Base-by-base conservation (phyloP, 2,888 invertebrate species). In the Phytoseiulus persimilis region DNA sequence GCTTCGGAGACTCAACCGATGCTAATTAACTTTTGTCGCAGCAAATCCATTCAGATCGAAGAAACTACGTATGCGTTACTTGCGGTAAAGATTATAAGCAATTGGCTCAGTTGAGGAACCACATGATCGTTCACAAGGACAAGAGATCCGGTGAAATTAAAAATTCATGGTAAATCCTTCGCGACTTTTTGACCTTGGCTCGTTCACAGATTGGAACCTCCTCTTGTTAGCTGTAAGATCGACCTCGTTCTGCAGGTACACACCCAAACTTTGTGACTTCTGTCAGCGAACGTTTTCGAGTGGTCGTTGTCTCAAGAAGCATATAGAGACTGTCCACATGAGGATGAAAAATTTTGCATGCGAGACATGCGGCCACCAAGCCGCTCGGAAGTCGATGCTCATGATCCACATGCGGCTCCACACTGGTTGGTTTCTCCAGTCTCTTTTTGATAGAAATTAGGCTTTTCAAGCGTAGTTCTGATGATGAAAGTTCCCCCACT, bases 11-110 rank as follows among this genome's bases (percentile, higher is more conserved):
- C n/a, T n/a, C n/a, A n/a, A n/a, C n/a, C n/a, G n/a, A n/a, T n/a
- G n/a, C n/a, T n/a, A n/a, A n/a, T n/a, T n/a, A n/a, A n/a, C n/a
- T n/a, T n/a, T n/a, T n/a, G n/a, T 89, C 89, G 0, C 90, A 91
- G 90, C 92, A 92, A 90, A 92, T 92, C 33, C 93, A 93, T 90
- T 92, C 92, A 84, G 92, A 92, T 3, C 92, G 91, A 46, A 91
- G 92, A 33, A 92, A 92, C 0, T 93, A 92, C 91, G 91, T 91
- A 0, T 93, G 93, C 91, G 92, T 92, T n/a, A 91, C 92, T 0
- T 93, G 93, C 91, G 92, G 92, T 28, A 92, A 93, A 90, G 92
- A 92, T 3, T 93, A 93, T 91, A 92, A 92, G 90, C 93, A 93
- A 90, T 91, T 92, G 23, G 91, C 92, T 83, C 93, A 93, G 91